phyloP scores from a whole-genome alignment of 2,113 vertebrate genomes.

The Dolichallabes microphthalmus region DNA sequence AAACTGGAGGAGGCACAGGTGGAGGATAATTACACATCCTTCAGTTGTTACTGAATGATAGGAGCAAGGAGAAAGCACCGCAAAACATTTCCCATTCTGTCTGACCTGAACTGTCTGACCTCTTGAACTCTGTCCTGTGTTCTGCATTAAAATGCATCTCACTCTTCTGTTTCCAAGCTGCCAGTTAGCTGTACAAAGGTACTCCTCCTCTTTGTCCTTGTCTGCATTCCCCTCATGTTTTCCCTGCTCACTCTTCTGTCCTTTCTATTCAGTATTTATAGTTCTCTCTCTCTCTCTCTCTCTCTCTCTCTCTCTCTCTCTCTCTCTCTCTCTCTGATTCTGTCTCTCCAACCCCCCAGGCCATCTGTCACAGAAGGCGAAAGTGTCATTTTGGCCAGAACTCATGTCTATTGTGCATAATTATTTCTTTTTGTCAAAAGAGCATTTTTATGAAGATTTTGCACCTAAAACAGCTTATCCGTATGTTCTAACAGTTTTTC shows the following conservation, averaged over 20 bases:
- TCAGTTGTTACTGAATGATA: constrained; percentile 23
- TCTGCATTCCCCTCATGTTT: constrained; percentile 55
- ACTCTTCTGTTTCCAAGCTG: constrained; percentile 99
- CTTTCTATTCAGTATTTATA: constrained; percentile 20
- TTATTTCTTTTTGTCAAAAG: background rate
- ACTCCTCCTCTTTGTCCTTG: constrained; percentile 74
- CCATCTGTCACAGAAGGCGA: constrained; percentile 28
- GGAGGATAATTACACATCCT: constrained; percentile 11
- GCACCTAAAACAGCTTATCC: background rate
- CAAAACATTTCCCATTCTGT: constrained; percentile 43
- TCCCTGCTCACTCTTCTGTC: constrained; percentile 30
- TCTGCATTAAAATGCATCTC: constrained; percentile 91
- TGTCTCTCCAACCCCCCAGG: constrained; percentile 9
- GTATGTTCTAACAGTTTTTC: constrained; percentile 1
- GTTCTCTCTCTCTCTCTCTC: constrained; percentile 11
- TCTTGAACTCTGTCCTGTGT: constrained; percentile 66
- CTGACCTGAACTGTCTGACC: constrained; percentile 53
- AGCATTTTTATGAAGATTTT: background rate
- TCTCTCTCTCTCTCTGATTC: constrained; percentile 21
- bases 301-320: background rate
- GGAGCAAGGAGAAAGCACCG: constrained; percentile 26
- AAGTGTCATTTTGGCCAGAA: background rate
- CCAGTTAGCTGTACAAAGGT: constrained; percentile 99
- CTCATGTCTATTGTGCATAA: background rate
- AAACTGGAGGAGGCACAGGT: background rate